Percentiles rank a stretch among this genome's conserved stretches.
These are phyloP conservation scores for Synanthedon tipuliformis DNA, from an alignment of 2,888 invertebrate species.

Conservation along the genomic window DNA sequence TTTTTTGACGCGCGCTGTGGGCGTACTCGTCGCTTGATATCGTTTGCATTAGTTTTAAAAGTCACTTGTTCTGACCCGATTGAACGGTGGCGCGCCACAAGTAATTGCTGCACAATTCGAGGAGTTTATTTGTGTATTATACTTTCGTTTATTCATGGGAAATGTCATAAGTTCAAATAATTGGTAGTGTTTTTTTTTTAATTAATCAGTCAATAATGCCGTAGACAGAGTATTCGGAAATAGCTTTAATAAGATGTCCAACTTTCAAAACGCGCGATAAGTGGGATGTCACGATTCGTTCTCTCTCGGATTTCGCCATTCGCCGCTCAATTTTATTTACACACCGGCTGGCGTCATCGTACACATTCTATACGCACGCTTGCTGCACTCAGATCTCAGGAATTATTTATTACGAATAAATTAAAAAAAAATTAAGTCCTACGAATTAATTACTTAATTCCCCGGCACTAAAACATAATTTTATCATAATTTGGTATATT, in stretches of 20 bases:
- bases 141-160: no score
- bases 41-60: constrained; percentile 63
- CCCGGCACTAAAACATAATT: no score
- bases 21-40: constrained; percentile 43
- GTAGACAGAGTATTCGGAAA: neutral
- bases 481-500: no score
- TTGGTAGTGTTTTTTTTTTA: no score
- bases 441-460: no score
- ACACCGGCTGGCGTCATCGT: neutral
- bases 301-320: constrained; percentile 58
- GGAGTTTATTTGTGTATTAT: constrained; percentile 7
- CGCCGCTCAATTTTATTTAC: constrained; percentile 13
- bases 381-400: neutral
- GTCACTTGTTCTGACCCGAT: constrained; percentile 66
- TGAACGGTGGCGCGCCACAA: constrained; percentile 52
- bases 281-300: constrained; percentile 61
- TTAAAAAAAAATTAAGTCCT: no score
- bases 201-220: neutral
- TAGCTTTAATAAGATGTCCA: constrained; percentile 47
- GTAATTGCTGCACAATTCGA: constrained; percentile 59
- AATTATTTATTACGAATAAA: neutral
- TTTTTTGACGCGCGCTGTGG: constrained; percentile 25
- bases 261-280: constrained; percentile 59
- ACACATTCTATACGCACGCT: neutral
- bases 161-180: no score